Evolutionary conservation across 1,140 invertebrate genomes (phyloP), one percentile per base, ranked within the genome.

Genomic region (Macrotrachela quadricornifera): DNA sequence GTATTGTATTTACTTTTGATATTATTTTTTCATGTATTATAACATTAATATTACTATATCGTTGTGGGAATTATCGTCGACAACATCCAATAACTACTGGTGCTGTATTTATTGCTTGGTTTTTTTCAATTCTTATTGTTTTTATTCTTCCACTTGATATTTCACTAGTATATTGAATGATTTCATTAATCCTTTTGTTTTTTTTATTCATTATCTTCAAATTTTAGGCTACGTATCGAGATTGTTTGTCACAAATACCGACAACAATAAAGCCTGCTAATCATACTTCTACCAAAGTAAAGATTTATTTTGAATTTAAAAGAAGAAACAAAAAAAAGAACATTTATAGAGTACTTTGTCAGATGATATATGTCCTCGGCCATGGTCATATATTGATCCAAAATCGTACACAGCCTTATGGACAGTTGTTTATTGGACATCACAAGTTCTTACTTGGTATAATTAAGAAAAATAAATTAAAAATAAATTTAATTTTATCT

Each of bases 351-450:
- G n/a, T n/a, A n/a, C n/a, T n/a, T n/a, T n/a, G n/a, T n/a, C n/a
- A n/a, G n/a, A n/a, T n/a, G n/a, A n/a, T n/a, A n/a, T n/a, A 30
- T 30, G 21, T 30, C 21, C 21, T 59, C 74, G 78, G 58, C 90
- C 92, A 6, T 82, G 82, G 76, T 87, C 83, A 58, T 80, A 79
- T 71, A 80, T 95, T 1, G 79, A 82, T 14, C 79, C 83, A 56
- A 69, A 76, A 56, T 80, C 92, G 4, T 78, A 95, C 58, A 80
- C 81, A 30, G 81, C 83, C 66, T 73, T 97, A 15, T 99, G 92
- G 92, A 76, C 86, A 59, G 79, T 97, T 42, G 87, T 99, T 4
- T 99, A 99, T 66, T 97, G 92, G 92, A 88, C 83, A 10, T 91
- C 87, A 37, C 91, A 97, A 67, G 82, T 83, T 64, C 75, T 99